These are phyloP conservation scores for Micromesistius poutassou DNA, from an alignment of 2,797 vertebrate genomes.

Conservation along the genomic window DNA sequence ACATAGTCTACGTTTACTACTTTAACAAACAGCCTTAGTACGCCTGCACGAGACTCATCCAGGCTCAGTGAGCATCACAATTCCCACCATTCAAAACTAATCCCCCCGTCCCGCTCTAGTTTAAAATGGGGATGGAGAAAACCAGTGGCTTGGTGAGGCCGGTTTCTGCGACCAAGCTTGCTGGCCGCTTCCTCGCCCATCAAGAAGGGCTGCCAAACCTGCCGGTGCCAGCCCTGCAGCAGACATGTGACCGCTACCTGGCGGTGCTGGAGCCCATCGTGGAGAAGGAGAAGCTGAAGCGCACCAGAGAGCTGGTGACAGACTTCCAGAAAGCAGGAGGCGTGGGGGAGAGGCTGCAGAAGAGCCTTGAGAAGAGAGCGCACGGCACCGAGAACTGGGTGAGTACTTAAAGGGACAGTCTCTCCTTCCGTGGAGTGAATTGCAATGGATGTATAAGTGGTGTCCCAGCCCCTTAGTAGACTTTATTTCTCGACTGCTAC, in stretches of 20 bases:
- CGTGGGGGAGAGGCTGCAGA: slow-evolving; percentile 86
- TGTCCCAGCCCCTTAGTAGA: background rate
- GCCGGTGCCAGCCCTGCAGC: slow-evolving; percentile 85
- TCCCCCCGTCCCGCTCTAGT: slow-evolving; percentile 12
- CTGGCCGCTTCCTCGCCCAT: slow-evolving; percentile 82
- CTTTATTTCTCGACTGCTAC: background rate
- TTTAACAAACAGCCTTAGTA: background rate
- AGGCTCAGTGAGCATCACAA: too few relatives aligned
- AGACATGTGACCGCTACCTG: slow-evolving; percentile 88
- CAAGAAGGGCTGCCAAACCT: slow-evolving; percentile 82
- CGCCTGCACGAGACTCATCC: too few relatives aligned
- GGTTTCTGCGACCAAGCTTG: slow-evolving; percentile 69
- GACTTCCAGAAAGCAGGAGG: slow-evolving; percentile 84
- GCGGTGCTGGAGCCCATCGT: slow-evolving; percentile 83
- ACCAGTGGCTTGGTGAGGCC: slow-evolving; percentile 82
- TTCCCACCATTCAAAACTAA: background rate
- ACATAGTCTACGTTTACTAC: too few relatives aligned
- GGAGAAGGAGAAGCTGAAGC: slow-evolving; percentile 80
- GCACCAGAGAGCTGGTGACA: slow-evolving; percentile 75
- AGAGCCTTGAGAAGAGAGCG: slow-evolving; percentile 82
- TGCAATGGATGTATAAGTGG: background rate
- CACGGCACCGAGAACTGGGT: slow-evolving; percentile 87
- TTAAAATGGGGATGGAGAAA: slow-evolving; percentile 67
- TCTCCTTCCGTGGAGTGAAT: background rate
- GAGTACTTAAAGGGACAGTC: slow-evolving; percentile 11